phyloP scores from a whole-genome alignment of 1,140 invertebrate species.

The Metopolophium dirhodum region DNA sequence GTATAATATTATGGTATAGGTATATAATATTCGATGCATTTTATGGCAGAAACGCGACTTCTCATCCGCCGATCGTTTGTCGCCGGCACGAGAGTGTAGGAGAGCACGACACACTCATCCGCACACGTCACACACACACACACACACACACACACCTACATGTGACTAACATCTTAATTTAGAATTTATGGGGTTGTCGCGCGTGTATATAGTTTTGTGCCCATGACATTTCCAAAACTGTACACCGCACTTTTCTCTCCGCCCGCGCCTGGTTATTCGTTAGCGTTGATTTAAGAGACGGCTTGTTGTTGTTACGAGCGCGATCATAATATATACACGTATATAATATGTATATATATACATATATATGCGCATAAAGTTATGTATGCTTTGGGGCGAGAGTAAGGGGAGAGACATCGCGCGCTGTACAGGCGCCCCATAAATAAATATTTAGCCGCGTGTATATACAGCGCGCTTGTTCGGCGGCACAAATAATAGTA shows the following conservation, averaged over 20 bases:
- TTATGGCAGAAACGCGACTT: neutral
- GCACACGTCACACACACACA: too few species aligned
- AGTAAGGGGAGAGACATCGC: neutral
- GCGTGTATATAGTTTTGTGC: neutral
- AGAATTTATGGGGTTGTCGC: neutral
- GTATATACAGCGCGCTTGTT: neutral
- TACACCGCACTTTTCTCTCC: neutral
- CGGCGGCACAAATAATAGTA: conserved; percentile 10
- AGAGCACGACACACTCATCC: neutral
- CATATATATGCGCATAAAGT: neutral
- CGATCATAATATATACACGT: neutral
- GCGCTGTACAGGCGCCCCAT: conserved; percentile 35
- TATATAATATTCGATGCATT: neutral
- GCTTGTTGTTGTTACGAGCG: neutral
- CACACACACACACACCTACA: neutral
- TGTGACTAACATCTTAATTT: neutral
- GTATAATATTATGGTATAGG: too few species aligned
- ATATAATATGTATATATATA: neutral
- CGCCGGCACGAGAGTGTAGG: neutral
- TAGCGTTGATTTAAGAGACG: conserved; percentile 48
- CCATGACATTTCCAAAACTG: neutral
- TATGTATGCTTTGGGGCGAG: neutral
- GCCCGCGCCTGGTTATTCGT: neutral
- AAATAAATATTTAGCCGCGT: conserved; percentile 53
- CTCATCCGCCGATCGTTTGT: neutral